Evolutionary conservation across 2,113 vertebrate genomes (phyloP).

Genomic region (Tragulus kanchil): DNA sequence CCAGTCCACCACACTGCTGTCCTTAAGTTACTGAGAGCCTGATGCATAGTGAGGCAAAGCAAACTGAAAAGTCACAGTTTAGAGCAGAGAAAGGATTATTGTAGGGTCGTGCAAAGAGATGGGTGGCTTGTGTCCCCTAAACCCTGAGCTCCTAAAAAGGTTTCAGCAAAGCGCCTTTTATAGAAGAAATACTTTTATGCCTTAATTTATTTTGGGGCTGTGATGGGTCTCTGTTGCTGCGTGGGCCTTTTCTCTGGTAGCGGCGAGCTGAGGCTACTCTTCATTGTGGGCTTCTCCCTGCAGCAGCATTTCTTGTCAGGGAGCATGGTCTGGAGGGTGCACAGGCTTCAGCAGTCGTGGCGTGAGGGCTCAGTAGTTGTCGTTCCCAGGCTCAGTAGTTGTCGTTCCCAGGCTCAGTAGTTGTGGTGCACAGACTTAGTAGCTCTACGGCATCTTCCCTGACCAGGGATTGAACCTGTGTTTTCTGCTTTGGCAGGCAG

Average conservation of each 20-base stretch:
- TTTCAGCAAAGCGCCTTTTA: background rate
- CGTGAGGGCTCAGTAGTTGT: fast-evolving
- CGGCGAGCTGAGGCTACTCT: background rate
- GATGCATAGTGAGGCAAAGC: background rate
- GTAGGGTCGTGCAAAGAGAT: background rate
- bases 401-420: background rate
- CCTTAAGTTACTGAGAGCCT: background rate
- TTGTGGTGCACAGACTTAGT: background rate
- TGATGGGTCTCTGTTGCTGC: background rate
- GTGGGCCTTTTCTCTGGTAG: background rate
- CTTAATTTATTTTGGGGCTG: background rate
- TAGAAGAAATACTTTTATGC: no score
- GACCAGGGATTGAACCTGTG: background rate
- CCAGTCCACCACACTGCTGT: fast-evolving
- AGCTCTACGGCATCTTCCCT: background rate
- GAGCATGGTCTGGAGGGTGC: background rate
- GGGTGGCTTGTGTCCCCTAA: background rate
- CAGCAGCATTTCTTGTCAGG: background rate
- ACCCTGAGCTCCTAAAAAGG: background rate
- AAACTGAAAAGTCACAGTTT: fast-evolving
- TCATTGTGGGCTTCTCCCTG: background rate
- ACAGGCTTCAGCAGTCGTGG: background rate
- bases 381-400: background rate
- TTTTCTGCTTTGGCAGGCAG: background rate
- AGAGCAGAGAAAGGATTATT: background rate